phyloP scores from a whole-genome alignment of 2,797 vertebrate species.

The Pempheris klunzingeri region DNA sequence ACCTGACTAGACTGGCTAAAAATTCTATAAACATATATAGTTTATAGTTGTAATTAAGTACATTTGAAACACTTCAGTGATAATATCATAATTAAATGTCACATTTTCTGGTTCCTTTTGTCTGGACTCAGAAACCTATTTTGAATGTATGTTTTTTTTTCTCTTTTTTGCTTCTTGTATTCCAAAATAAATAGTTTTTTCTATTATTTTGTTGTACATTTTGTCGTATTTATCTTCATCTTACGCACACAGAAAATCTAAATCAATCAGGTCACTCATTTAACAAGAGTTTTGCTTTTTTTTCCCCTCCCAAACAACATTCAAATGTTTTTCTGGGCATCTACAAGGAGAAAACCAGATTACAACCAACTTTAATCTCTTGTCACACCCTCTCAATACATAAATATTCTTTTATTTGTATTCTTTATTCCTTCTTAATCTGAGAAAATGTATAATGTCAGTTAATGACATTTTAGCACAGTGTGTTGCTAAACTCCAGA shows the following conservation, averaged over 20 bases:
- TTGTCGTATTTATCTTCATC: neutral
- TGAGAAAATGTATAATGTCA: neutral
- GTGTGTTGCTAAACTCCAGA: neutral
- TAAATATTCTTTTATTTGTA: neutral
- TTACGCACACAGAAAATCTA: too few species aligned
- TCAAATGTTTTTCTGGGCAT: neutral
- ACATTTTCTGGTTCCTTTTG: neutral
- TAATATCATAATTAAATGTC: neutral
- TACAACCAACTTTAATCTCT: neutral
- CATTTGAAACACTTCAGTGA: neutral
- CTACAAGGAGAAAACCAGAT: neutral
- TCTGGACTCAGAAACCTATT: neutral
- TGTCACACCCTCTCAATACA: neutral
- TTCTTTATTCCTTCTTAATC: neutral
- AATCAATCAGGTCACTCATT: neutral
- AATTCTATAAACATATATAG: neutral
- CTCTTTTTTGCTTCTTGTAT: neutral
- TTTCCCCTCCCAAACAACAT: neutral
- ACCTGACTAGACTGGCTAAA: too few species aligned
- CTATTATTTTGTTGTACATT: neutral
- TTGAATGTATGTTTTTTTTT: neutral
- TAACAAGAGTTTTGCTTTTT: too few species aligned
- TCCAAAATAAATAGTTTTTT: neutral
- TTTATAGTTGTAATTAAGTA: neutral
- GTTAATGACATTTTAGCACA: constrained; percentile 4